Conservation (phyloP, 2,113 vertebrate genomes). For the Austrofundulus limnaeus region DNA sequence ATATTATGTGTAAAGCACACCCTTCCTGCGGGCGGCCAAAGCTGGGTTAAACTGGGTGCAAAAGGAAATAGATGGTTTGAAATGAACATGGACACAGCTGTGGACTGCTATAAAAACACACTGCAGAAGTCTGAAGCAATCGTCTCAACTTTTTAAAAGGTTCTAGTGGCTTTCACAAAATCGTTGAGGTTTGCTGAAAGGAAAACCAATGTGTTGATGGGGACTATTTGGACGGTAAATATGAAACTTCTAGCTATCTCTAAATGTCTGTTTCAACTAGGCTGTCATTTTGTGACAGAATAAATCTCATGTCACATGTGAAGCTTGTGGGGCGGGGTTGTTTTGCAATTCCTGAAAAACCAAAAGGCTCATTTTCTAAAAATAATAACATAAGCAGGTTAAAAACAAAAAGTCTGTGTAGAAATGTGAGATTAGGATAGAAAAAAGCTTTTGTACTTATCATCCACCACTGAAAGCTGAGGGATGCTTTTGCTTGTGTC, state of each 20-base stretch:
- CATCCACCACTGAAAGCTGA: too few species aligned
- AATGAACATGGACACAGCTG: conserved; percentile 54
- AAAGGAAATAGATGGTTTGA: conserved; percentile 66
- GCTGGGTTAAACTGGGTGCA: conserved; percentile 60
- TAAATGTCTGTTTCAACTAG: conserved; percentile 43
- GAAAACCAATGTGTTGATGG: conserved; percentile 31
- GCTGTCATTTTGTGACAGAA: conserved; percentile 13
- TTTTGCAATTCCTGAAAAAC: conserved; percentile 19
- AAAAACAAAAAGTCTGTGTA: too few species aligned
- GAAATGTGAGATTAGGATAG: too few species aligned
- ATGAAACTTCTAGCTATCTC: conserved; percentile 4
- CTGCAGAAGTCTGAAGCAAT: conserved; percentile 39
- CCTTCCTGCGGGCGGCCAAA: conserved; percentile 65
- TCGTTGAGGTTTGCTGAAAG: conserved; percentile 30
- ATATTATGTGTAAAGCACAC: conserved; percentile 77
- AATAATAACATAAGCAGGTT: background rate
- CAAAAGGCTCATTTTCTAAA: conserved; percentile 19
- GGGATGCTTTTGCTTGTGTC: too few species aligned
- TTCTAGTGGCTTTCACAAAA: conserved; percentile 37
- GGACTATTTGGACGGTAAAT: conserved; percentile 12
- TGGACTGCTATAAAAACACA: conserved; percentile 58
- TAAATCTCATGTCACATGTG: background rate
- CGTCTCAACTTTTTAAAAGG: conserved; percentile 39
- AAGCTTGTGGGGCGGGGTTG: conserved; percentile 34
- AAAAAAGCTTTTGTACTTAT: too few species aligned